A percentile compares a stretch with the other conserved stretches of the same genome.
phyloP scores from a whole-genome alignment of 64 coral and sea anemone species.

The Actinia equina region DNA sequence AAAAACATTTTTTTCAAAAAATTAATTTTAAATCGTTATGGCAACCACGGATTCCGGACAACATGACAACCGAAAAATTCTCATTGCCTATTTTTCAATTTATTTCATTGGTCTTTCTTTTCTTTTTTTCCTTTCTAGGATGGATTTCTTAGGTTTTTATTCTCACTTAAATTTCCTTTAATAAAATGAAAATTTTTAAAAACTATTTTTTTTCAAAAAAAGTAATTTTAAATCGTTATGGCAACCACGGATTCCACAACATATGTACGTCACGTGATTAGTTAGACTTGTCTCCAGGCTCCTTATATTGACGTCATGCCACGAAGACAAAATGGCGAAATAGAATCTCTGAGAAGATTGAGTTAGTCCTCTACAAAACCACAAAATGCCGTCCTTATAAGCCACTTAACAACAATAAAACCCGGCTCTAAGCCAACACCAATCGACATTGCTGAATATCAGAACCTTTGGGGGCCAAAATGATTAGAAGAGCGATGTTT shows the following conservation, averaged over 20 bases:
- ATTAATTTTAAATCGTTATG: background rate
- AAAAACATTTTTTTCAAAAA: background rate
- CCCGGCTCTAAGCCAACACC: slow-evolving; percentile 32
- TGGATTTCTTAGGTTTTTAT: too few species aligned
- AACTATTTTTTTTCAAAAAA: background rate
- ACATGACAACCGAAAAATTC: too few species aligned
- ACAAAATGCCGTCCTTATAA: slow-evolving; percentile 32
- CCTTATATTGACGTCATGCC: slow-evolving; percentile 52
- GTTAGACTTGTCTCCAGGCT: slow-evolving; percentile 40
- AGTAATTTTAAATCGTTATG: background rate
- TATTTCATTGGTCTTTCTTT: too few species aligned
- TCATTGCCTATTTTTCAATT: too few species aligned
- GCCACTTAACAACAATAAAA: background rate
- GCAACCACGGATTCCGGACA: background rate
- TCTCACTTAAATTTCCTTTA: too few species aligned
- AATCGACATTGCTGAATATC: slow-evolving; percentile 24
- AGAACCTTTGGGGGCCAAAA: background rate
- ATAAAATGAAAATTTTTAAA: too few species aligned
- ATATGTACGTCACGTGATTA: background rate
- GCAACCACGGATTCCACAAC: background rate
- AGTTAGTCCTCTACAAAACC: background rate
- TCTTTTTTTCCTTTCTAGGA: too few species aligned
- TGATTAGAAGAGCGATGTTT: slow-evolving; percentile 22
- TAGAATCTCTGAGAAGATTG: slow-evolving; percentile 21
- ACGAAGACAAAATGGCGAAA: slow-evolving; percentile 51